Base-by-base conservation (phyloP, 1,140 invertebrate species). In the Drosophila kikkawai region DNA sequence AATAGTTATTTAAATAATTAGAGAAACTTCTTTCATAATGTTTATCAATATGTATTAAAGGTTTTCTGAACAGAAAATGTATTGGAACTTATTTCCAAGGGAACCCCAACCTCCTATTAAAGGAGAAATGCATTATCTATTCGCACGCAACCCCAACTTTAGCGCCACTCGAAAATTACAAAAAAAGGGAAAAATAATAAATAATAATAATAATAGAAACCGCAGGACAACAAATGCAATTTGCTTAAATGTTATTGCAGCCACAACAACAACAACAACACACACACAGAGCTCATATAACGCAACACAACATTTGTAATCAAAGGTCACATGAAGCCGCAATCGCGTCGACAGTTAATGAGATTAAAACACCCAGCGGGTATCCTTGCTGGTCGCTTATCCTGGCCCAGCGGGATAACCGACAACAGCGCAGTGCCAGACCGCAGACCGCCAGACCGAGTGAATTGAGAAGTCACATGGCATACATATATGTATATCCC, bases 361-460 rank as follows among this genome's bases (percentile, higher is more conserved):
- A 88, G 85, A 88, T 88, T 90, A 85, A 88, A 88, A 88, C 83
- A 67, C 85, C 13, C 85, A 75, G 85, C 81, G 74, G 85, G 85
- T 48, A 59, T 67, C 79, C 78, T 80, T 70, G 47, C 39, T 42
- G 56, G 22, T 65, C 51, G 66, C 45, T 65, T 79, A 66, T 64
- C 71, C 29, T 69, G 59, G 55, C 80, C 41, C 83, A 51, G 66
- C 84, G 80, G 84, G 83, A 71, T 56, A 67, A 41, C 67, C 45
- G 56, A 47, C 51, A 58, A 78, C 70, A 67, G 79, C 75, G 59
- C 71, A 79, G 75, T 73, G 58, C 53, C 58, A 47, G 55, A 51
- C 48, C n/a, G 22, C 26, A 26, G 26, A 26, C 26, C 5, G 26
- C 5, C 5, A 48, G 45, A 22, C 44, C 19, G 19, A n/a, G 34